These are phyloP conservation scores for Formica selysi DNA, from an alignment of 1,140 invertebrate species.

Conservation along the genomic window DNA sequence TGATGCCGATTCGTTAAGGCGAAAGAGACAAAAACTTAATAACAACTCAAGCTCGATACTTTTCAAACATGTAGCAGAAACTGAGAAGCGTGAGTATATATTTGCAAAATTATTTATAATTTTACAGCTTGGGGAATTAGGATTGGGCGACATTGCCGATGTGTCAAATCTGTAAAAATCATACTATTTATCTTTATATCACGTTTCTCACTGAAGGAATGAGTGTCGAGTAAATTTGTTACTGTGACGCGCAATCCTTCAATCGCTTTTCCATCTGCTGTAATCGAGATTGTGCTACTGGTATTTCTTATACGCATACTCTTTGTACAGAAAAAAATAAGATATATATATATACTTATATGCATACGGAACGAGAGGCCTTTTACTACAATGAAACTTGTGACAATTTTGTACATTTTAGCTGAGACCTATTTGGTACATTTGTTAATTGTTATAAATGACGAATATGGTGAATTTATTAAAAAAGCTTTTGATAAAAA, in stretches of 20 bases:
- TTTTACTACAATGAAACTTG: slow-evolving; percentile 25
- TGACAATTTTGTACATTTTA: slow-evolving; percentile 62
- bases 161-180: slow-evolving; percentile 45
- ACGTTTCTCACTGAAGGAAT: slow-evolving; percentile 31
- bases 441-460: slow-evolving; percentile 71
- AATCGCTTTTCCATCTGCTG: slow-evolving; percentile 32
- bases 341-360: slow-evolving; percentile 45
- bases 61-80: slow-evolving; percentile 86
- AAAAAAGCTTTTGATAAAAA: slow-evolving; percentile 43
- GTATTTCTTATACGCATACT: slow-evolving; percentile 13
- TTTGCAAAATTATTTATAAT: slow-evolving; percentile 66
- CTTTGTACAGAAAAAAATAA: slow-evolving; percentile 8
- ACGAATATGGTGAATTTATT: slow-evolving; percentile 63
- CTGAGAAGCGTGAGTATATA: slow-evolving; percentile 88
- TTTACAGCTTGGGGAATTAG: slow-evolving; percentile 70
- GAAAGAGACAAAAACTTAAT: slow-evolving; percentile 87
- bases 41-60: slow-evolving; percentile 86
- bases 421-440: slow-evolving; percentile 35
- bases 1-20: slow-evolving; percentile 76
- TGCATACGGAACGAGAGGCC: slow-evolving; percentile 42
- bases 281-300: slow-evolving; percentile 55
- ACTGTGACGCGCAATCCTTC: slow-evolving; percentile 15
- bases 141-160: slow-evolving; percentile 47
- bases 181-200: slow-evolving; percentile 33
- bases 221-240: slow-evolving; percentile 7